A percentile compares a stretch with the other conserved stretches of the same genome.
These are phyloP conservation scores for Dione vanillae DNA, from an alignment of 2,888 invertebrate genomes.

Conservation along the genomic window DNA sequence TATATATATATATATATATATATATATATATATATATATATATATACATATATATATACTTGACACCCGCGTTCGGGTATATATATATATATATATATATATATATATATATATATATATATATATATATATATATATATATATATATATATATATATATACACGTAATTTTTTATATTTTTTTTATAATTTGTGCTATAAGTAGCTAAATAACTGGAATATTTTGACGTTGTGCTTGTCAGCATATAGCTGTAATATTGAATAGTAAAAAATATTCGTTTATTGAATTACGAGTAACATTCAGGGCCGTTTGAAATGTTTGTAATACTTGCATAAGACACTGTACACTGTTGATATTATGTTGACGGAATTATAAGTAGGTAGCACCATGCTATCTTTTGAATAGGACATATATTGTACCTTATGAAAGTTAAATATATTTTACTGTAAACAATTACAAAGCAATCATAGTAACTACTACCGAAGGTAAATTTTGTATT, in stretches of 20 bases:
- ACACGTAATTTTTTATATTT: no score
- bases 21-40: no score
- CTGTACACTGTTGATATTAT: slow-evolving; percentile 51
- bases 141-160: no score
- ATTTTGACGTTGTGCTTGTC: background rate
- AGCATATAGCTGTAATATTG: background rate
- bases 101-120: no score
- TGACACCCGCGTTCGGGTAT: no score
- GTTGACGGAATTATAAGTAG: slow-evolving; percentile 62
- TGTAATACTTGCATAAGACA: slow-evolving; percentile 68
- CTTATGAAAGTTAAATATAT: background rate
- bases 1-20: no score
- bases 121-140: no score
- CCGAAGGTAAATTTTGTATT: background rate
- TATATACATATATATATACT: no score
- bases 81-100: no score
- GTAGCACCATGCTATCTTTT: slow-evolving; percentile 9
- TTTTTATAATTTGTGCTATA: background rate
- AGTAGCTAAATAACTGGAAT: background rate
- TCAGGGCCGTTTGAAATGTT: slow-evolving; percentile 53
- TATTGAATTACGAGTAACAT: slow-evolving; percentile 26
- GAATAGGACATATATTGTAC: background rate
- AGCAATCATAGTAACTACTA: background rate
- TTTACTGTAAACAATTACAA: background rate
- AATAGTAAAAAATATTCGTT: background rate